A percentile compares a stretch with the other conserved stretches of the same genome.
Evolutionary conservation across 2,888 invertebrate species (phyloP).

Genomic region (Athalia circularis): DNA sequence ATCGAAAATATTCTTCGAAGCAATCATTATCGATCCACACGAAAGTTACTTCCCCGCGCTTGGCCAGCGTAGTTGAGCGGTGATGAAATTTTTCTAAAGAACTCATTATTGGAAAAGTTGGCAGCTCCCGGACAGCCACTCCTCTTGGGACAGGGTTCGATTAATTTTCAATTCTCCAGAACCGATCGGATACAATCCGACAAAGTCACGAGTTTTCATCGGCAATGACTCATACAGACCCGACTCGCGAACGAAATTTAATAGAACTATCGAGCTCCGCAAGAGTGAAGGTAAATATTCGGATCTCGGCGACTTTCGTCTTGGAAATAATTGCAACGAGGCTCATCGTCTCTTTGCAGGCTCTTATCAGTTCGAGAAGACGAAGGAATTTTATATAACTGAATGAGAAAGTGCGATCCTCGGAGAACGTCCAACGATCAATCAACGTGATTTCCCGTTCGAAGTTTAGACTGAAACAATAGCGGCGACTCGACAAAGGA

Average conservation of each 20-base stretch:
- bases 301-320: slow-evolving; percentile 22
- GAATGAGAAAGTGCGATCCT: too few species aligned
- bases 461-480: too few species aligned
- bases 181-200: slow-evolving; percentile 61
- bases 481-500: too few species aligned
- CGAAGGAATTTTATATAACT: background rate
- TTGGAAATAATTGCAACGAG: background rate
- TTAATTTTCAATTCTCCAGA: slow-evolving; percentile 67
- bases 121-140: slow-evolving; percentile 37
- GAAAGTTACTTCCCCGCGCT: slow-evolving; percentile 46
- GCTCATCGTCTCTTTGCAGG: background rate
- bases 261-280: slow-evolving; percentile 22
- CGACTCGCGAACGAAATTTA: slow-evolving; percentile 21
- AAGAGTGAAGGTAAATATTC: slow-evolving; percentile 32
- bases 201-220: slow-evolving; percentile 60
- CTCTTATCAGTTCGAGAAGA: background rate
- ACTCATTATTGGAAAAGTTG: slow-evolving; percentile 69
- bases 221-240: slow-evolving; percentile 47
- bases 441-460: too few species aligned
- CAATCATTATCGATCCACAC: slow-evolving; percentile 34
- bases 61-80: slow-evolving; percentile 56
- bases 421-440: too few species aligned
- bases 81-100: slow-evolving; percentile 67
- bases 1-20: slow-evolving; percentile 63
- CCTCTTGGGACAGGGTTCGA: slow-evolving; percentile 51